A percentile compares a stretch with the other conserved stretches of the same genome.
Evolutionary conservation across 1,140 invertebrate genomes (phyloP).

Genomic region (Neodiprion pinetum): DNA sequence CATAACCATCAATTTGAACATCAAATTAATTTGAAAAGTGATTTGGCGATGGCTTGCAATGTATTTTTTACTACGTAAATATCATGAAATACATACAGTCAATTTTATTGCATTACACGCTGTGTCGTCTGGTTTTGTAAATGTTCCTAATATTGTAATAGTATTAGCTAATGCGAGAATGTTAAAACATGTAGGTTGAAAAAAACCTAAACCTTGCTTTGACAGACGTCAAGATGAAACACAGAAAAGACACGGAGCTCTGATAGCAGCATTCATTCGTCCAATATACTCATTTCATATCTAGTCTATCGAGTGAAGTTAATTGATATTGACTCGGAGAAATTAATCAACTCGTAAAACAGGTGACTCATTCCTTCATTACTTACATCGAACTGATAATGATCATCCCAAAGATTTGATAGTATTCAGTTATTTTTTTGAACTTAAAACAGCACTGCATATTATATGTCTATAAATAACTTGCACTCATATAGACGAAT

Average conservation of each 20-base stretch:
- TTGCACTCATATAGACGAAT: neutral
- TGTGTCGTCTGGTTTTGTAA: constrained; percentile 29
- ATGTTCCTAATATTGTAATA: constrained; percentile 46
- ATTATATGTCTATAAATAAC: neutral
- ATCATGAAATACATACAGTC: constrained; percentile 21
- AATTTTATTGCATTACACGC: constrained; percentile 16
- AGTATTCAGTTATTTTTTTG: too few species aligned
- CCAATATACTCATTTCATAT: neutral
- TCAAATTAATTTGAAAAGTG: constrained; percentile 35
- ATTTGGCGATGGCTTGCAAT: constrained; percentile 26
- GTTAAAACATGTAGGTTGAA: neutral
- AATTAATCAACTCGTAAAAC: neutral
- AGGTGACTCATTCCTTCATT: too few species aligned
- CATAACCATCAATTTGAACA: constrained; percentile 10
- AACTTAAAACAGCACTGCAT: neutral
- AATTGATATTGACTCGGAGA: neutral
- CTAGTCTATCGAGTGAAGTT: too few species aligned
- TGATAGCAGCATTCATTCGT: neutral
- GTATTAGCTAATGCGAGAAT: constrained; percentile 19
- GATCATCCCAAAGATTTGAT: too few species aligned
- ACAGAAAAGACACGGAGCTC: neutral
- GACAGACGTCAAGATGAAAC: neutral
- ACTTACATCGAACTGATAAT: too few species aligned
- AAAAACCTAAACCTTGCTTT: neutral
- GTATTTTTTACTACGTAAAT: constrained; percentile 44